Percentiles rank a stretch among this genome's conserved stretches.
phyloP scores from a whole-genome alignment of 2,888 invertebrate species.

The Hypercompe scribonia region DNA sequence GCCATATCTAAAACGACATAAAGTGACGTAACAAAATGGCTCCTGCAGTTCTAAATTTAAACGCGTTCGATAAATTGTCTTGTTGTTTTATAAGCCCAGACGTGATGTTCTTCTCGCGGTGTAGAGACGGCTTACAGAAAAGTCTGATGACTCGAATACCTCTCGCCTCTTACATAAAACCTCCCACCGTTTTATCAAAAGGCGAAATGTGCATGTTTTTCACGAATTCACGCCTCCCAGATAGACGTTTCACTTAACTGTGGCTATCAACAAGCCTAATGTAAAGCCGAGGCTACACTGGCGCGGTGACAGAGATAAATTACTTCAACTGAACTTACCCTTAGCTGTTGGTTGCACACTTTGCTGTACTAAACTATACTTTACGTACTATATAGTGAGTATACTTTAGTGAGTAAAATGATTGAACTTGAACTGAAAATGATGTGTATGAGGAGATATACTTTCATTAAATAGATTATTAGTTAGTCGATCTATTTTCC shows the following conservation, averaged over 20 bases:
- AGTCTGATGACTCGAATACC: slow-evolving; percentile 12
- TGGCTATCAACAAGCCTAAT: slow-evolving; percentile 69
- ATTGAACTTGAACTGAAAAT: neutral
- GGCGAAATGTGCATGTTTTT: slow-evolving; percentile 52
- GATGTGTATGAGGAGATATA: neutral
- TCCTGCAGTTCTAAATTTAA: neutral
- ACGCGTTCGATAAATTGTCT: neutral
- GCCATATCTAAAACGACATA: neutral
- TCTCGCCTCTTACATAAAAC: slow-evolving; percentile 31
- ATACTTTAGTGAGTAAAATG: slow-evolving; percentile 26
- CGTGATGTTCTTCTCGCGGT: neutral
- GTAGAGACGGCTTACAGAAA: neutral
- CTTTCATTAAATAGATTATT: neutral
- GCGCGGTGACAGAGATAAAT: slow-evolving; percentile 72
- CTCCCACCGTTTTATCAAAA: slow-evolving; percentile 39
- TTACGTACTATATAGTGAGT: slow-evolving; percentile 35
- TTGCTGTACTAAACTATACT: slow-evolving; percentile 27
- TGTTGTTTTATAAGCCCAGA: neutral
- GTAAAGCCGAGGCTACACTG: slow-evolving; percentile 68
- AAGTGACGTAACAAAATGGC: neutral
- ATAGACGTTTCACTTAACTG: slow-evolving; percentile 63
- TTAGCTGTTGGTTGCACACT: slow-evolving; percentile 48
- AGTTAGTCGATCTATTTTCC: neutral
- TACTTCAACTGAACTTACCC: slow-evolving; percentile 55
- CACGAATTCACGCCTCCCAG: slow-evolving; percentile 50